Conservation (phyloP, 2,888 invertebrate genomes). For the Catocala sponsa region DNA sequence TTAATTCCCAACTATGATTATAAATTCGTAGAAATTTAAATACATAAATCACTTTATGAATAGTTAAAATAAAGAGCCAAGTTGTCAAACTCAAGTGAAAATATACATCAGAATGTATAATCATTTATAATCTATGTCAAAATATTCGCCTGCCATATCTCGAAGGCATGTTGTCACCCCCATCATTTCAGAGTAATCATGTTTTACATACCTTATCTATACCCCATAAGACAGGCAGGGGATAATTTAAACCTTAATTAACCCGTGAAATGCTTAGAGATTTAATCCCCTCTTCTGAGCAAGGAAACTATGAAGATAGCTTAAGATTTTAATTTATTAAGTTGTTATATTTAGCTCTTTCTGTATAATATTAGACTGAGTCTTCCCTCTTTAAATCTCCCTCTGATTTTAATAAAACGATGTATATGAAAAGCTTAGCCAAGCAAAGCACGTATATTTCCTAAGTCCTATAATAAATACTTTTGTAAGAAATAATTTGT, state of each 20-base stretch:
- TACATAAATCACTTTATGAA: conserved; percentile 8
- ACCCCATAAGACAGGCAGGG: conserved; percentile 22
- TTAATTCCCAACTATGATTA: conserved; percentile 4
- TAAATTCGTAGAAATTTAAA: conserved; percentile 5
- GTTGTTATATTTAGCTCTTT: neutral
- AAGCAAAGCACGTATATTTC: too few species aligned
- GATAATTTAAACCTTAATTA: conserved; percentile 29
- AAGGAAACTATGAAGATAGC: conserved; percentile 9
- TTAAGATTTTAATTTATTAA: conserved; percentile 11
- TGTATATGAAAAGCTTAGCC: too few species aligned
- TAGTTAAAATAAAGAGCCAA: conserved; percentile 8
- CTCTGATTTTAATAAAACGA: too few species aligned
- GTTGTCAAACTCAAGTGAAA: neutral
- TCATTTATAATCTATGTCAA: conserved; percentile 1
- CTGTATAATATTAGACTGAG: neutral
- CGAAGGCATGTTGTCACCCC: conserved; percentile 22
- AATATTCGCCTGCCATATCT: conserved; percentile 13
- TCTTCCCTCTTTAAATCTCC: too few species aligned
- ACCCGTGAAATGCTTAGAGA: conserved; percentile 23
- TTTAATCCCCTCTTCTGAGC: conserved; percentile 11
- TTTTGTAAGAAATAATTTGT: too few species aligned
- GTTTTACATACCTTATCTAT: conserved; percentile 30
- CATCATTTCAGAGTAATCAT: conserved; percentile 21
- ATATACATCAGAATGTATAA: neutral
- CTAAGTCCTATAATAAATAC: too few species aligned